Evolutionary conservation across 2,888 invertebrate genomes (phyloP).

Genomic region (Herminia tarsipennalis): DNA sequence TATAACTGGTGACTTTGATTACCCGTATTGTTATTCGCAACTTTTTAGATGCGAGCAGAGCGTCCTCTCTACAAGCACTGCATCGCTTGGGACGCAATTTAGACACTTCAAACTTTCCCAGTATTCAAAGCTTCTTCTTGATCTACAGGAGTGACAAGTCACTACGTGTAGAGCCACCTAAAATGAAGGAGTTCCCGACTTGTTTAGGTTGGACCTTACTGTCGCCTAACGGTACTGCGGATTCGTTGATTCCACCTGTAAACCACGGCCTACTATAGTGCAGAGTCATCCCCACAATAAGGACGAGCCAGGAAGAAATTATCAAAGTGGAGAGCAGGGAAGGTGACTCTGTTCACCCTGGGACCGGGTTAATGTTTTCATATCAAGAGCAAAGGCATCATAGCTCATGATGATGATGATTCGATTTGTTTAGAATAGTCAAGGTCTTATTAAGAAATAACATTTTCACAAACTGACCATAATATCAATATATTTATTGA

Average conservation of each 20-base stretch:
- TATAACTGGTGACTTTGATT: slow-evolving; percentile 11
- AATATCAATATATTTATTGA: no score
- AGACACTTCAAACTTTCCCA: slow-evolving; percentile 1
- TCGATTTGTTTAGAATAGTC: no score
- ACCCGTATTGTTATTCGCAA: slow-evolving; percentile 13
- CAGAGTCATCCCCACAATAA: slow-evolving; percentile 20
- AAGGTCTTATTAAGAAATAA: no score
- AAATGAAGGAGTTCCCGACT: slow-evolving; percentile 18
- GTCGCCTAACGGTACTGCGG: slow-evolving; percentile 16
- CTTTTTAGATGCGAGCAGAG: slow-evolving; percentile 4
- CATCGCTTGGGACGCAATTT: slow-evolving; percentile 11
- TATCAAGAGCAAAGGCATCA: no score
- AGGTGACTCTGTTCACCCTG: slow-evolving; percentile 3
- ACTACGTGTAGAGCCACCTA: slow-evolving; percentile 11
- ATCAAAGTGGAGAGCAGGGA: slow-evolving; percentile 23
- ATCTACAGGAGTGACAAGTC: slow-evolving; percentile 3
- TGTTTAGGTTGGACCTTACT: slow-evolving; percentile 18
- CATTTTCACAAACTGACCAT: no score
- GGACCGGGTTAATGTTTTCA: slow-evolving; percentile 11
- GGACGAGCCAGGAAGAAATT: slow-evolving; percentile 36
- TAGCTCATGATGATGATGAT: no score
- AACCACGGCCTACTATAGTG: slow-evolving; percentile 16
- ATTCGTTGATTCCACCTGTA: slow-evolving; percentile 10
- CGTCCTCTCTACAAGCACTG: slow-evolving; percentile 11
- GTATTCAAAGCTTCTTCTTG: neutral